A percentile compares a stretch with the other conserved stretches of the same genome.
These are phyloP conservation scores for Gymnoscelis rufifasciata DNA, from an alignment of 2,888 invertebrate species.

Conservation along the genomic window DNA sequence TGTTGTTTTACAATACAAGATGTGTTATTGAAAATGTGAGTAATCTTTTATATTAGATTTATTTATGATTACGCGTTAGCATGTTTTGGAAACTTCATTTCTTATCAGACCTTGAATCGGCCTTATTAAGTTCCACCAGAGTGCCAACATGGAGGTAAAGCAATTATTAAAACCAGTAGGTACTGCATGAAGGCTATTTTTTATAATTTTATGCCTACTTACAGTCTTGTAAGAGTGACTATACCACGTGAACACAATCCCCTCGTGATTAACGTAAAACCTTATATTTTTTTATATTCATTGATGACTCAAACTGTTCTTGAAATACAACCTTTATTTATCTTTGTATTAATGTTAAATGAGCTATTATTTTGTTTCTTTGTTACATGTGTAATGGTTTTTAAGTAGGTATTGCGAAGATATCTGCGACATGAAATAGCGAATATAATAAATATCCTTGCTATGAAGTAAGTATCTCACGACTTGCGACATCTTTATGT, in stretches of 20 bases:
- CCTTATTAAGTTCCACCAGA: slow-evolving; percentile 6
- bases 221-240: background rate
- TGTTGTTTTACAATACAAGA: slow-evolving; percentile 40
- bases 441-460: too few species aligned
- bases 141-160: background rate
- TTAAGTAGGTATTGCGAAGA: too few species aligned
- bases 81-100: slow-evolving; percentile 1
- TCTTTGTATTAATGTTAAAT: background rate
- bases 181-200: too few species aligned
- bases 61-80: slow-evolving; percentile 4
- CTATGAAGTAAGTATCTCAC: too few species aligned
- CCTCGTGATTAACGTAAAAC: slow-evolving; percentile 1
- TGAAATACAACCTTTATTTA: slow-evolving; percentile 1
- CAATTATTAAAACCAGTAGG: background rate
- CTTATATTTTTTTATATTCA: slow-evolving; percentile 14
- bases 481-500: too few species aligned
- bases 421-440: too few species aligned
- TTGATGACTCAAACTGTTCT: slow-evolving; percentile 17
- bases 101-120: slow-evolving; percentile 13
- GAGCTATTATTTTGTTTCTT: background rate
- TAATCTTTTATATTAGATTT: slow-evolving; percentile 10
- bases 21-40: slow-evolving; percentile 40
- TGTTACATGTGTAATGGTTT: background rate
- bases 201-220: too few species aligned
- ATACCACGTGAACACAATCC: background rate